Percentiles rank a stretch among this genome's conserved stretches.
Conservation (phyloP, 2,888 invertebrate genomes). For the Hyposoter didymator region DNA sequence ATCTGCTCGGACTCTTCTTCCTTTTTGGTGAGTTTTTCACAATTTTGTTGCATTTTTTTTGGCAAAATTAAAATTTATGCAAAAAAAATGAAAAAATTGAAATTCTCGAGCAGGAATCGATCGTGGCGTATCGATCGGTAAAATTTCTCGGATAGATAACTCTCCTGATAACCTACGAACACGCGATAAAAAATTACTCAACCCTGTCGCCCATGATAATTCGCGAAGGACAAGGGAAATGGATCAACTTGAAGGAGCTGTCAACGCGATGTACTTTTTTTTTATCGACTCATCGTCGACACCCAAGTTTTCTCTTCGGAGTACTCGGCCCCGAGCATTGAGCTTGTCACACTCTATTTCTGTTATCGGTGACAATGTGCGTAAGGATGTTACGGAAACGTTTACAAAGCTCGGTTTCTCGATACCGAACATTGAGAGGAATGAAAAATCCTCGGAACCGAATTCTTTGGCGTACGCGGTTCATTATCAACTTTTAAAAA, state of each 20-base stretch:
- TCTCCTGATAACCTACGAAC: not conserved
- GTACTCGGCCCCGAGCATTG: not conserved
- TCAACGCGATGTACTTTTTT: conserved; percentile 39
- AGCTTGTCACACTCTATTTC: conserved; percentile 8
- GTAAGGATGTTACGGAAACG: conserved; percentile 30
- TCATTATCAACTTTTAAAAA: conserved; percentile 55
- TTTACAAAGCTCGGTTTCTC: conserved; percentile 26
- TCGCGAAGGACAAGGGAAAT: conserved; percentile 19
- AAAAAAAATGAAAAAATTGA: not conserved
- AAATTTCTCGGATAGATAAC: conserved; percentile 17
- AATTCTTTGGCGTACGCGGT: conserved; percentile 21
- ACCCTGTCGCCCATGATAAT: not conserved
- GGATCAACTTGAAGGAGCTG: conserved; percentile 26
- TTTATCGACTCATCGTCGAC: conserved; percentile 27
- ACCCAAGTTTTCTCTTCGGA: conserved; percentile 36
- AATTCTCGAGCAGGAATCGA: conserved; percentile 38
- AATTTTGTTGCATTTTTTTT: not conserved
- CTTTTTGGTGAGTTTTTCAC: conserved; percentile 57
- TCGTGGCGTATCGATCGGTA: conserved; percentile 13
- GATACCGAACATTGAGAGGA: not conserved
- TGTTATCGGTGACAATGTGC: conserved; percentile 45
- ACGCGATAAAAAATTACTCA: not conserved
- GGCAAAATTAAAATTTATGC: not conserved
- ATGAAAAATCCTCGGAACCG: not conserved
- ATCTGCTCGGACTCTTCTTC: conserved; percentile 52